Percentiles rank a stretch among this genome's conserved stretches.
These are phyloP conservation scores for Drosophila sturtevanti DNA, from an alignment of 1,140 invertebrate genomes.

Conservation along the genomic window DNA sequence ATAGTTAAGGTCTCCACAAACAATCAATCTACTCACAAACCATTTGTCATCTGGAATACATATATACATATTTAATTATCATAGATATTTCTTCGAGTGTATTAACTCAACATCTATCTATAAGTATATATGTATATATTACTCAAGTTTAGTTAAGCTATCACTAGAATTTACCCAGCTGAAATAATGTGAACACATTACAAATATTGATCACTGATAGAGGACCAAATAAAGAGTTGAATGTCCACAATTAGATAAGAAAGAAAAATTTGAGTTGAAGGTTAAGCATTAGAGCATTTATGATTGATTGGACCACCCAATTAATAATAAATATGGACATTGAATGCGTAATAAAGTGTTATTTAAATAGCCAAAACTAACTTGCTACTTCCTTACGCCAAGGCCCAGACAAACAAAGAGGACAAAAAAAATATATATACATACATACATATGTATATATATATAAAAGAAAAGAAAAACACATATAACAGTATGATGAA, in stretches of 20 bases:
- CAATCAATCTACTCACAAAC: too few species aligned
- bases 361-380: conserved; percentile 75
- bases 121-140: not conserved
- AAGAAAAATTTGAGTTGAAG: not conserved
- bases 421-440: not conserved
- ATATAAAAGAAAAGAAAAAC: not conserved
- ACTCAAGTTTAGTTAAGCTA: not conserved
- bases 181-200: not conserved
- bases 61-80: too few species aligned
- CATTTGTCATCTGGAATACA: too few species aligned
- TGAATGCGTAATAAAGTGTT: conserved; percentile 37
- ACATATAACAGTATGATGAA: conserved; percentile 12
- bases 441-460: too few species aligned
- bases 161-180: not conserved
- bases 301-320: conserved; percentile 44
- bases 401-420: conserved; percentile 25
- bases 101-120: too few species aligned
- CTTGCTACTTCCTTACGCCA: conserved; percentile 76
- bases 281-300: not conserved
- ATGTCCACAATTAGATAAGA: not conserved
- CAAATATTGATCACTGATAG: not conserved
- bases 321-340: conserved; percentile 13
- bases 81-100: too few species aligned
- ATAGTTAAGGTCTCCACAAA: too few species aligned
- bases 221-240: not conserved